phyloP scores from a whole-genome alignment of 2,113 vertebrate genomes.

The Silurus meridionalis region DNA sequence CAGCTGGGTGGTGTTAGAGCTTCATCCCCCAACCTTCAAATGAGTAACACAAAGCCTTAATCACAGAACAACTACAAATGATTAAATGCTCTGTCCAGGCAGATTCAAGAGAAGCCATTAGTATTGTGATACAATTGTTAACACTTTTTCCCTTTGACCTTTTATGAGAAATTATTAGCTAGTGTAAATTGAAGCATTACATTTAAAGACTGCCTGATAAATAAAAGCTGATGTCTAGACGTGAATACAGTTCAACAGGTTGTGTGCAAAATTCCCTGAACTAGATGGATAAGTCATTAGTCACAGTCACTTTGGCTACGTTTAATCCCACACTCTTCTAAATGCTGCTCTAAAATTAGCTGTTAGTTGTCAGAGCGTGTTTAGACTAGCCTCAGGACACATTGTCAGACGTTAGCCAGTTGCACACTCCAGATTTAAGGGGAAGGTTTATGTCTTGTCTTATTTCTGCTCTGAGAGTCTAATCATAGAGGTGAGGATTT shows the following conservation, averaged over 20 bases:
- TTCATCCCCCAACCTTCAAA: too few species aligned
- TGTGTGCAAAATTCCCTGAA: not conserved
- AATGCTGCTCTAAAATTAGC: constrained; percentile 28
- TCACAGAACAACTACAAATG: not conserved
- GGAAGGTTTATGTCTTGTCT: constrained; percentile 31
- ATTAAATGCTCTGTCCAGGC: not conserved
- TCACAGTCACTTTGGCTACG: not conserved
- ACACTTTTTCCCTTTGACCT: not conserved
- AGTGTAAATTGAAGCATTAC: too few species aligned
- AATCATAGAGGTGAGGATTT: constrained; percentile 17
- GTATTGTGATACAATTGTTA: not conserved
- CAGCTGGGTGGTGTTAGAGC: too few species aligned
- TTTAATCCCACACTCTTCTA: constrained; percentile 17
- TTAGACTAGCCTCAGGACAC: constrained; percentile 28
- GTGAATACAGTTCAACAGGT: not conserved
- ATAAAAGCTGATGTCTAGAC: not conserved
- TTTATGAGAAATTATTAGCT: not conserved
- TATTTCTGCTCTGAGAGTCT: constrained; percentile 3
- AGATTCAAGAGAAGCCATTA: not conserved
- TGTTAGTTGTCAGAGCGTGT: not conserved
- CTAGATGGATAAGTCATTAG: constrained; percentile 14
- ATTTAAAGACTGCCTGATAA: not conserved
- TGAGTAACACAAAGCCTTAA: not conserved
- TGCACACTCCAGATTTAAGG: constrained; percentile 2
- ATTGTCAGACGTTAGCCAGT: constrained; percentile 32